Conservation (phyloP, 2,888 invertebrate genomes). For the Myathropa florea region DNA sequence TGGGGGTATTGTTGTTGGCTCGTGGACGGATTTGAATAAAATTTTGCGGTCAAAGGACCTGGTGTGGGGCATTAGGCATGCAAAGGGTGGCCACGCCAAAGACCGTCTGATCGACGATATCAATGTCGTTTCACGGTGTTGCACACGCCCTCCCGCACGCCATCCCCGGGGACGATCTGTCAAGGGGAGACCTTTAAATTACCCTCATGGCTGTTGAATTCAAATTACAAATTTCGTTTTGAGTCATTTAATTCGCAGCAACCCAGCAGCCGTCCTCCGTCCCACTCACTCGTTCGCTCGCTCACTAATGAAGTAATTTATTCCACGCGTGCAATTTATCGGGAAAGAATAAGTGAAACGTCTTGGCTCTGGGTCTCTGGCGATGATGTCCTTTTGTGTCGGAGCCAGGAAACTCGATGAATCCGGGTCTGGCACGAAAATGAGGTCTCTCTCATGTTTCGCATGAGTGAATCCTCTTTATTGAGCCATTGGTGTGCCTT, state of each 20-base stretch:
- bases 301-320: constrained; percentile 70
- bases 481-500: constrained; percentile 49
- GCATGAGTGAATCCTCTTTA: constrained; percentile 66
- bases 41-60: constrained; percentile 55
- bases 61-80: constrained; percentile 52
- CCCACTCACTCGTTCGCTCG: background rate
- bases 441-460: constrained; percentile 42
- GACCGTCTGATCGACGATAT: constrained; percentile 47
- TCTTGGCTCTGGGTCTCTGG: constrained; percentile 18
- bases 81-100: no score
- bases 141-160: background rate
- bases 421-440: constrained; percentile 16
- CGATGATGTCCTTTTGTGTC: constrained; percentile 36
- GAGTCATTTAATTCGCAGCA: constrained; percentile 66
- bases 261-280: background rate
- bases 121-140: constrained; percentile 44
- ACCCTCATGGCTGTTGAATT: constrained; percentile 61
- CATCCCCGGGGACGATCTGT: background rate
- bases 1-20: background rate
- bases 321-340: constrained; percentile 70
- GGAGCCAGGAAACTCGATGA: background rate
- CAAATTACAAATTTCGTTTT: constrained; percentile 68
- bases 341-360: constrained; percentile 58
- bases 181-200: constrained; percentile 15
- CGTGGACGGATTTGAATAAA: constrained; percentile 49